Conservation (phyloP, 2,888 invertebrate species). For the Eucera pruinosa region DNA sequence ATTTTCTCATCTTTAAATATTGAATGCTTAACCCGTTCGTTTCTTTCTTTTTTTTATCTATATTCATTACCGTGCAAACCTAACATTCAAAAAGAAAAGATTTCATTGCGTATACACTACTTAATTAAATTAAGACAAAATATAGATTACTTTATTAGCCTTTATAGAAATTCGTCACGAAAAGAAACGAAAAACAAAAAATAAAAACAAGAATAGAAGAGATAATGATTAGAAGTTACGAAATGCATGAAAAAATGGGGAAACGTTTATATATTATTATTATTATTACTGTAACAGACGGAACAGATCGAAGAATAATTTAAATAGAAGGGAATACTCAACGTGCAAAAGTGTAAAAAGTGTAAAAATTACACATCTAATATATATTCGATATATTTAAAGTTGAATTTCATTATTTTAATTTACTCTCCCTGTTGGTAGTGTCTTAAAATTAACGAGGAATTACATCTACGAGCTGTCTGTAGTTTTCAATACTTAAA, state of each 20-base stretch:
- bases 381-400: conserved; percentile 6
- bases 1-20: conserved; percentile 64
- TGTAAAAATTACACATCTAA: conserved; percentile 33
- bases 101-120: conserved; percentile 64
- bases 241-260: conserved; percentile 39
- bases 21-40: conserved; percentile 62
- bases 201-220: not conserved
- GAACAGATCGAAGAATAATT: conserved; percentile 9
- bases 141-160: conserved; percentile 29
- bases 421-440: conserved; percentile 43
- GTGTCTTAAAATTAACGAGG: conserved; percentile 50
- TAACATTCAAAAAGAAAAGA: conserved; percentile 61
- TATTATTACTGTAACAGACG: conserved; percentile 5
- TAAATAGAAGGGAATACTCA: conserved; percentile 15
- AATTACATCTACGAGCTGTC: conserved; percentile 52
- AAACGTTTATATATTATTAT: no score
- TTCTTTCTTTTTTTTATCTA: conserved; percentile 38
- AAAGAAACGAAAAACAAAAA: not conserved
- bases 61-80: conserved; percentile 36
- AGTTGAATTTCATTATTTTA: conserved; percentile 11
- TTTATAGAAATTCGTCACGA: conserved; percentile 8
- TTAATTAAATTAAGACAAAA: conserved; percentile 66
- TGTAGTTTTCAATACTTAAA: conserved; percentile 43
- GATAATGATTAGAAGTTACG: conserved; percentile 14
- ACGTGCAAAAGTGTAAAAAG: conserved; percentile 40